Evolutionary conservation across 2,888 invertebrate genomes (phyloP).

Genomic region (Agrotis segetum): DNA sequence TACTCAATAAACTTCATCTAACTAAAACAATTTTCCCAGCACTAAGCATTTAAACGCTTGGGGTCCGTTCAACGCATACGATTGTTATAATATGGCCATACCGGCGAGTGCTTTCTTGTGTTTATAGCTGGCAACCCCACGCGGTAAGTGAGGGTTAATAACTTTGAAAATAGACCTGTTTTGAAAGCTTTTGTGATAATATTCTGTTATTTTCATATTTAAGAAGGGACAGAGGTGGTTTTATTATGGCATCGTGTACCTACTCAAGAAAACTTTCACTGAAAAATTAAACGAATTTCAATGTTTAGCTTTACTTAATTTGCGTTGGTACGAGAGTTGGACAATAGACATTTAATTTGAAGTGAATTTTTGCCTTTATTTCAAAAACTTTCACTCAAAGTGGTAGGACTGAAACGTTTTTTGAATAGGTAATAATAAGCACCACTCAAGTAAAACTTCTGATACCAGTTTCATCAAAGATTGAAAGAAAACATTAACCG

Average conservation of each 20-base stretch:
- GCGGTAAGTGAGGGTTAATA: slow-evolving; percentile 52
- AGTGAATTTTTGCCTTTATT: too few relatives aligned
- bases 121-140: slow-evolving; percentile 56
- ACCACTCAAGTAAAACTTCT: too few relatives aligned
- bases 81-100: slow-evolving; percentile 53
- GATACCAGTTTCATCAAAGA: too few relatives aligned
- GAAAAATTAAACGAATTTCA: too few relatives aligned
- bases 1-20: slow-evolving; percentile 23
- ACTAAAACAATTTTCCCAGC: slow-evolving; percentile 43
- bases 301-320: too few relatives aligned
- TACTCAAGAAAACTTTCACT: not conserved
- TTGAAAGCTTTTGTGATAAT: slow-evolving; percentile 55
- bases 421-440: too few relatives aligned
- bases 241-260: not conserved
- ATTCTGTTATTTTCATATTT: slow-evolving; percentile 32
- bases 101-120: slow-evolving; percentile 70
- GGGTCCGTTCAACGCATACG: slow-evolving; percentile 33
- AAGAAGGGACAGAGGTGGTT: slow-evolving; percentile 3
- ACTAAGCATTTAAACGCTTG: slow-evolving; percentile 24
- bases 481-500: too few relatives aligned
- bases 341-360: too few relatives aligned
- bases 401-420: too few relatives aligned
- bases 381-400: too few relatives aligned
- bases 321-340: too few relatives aligned
- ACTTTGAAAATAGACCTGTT: slow-evolving; percentile 57